These are phyloP conservation scores for Agrotis clavis DNA, from an alignment of 2,888 invertebrate species.

Conservation along the genomic window DNA sequence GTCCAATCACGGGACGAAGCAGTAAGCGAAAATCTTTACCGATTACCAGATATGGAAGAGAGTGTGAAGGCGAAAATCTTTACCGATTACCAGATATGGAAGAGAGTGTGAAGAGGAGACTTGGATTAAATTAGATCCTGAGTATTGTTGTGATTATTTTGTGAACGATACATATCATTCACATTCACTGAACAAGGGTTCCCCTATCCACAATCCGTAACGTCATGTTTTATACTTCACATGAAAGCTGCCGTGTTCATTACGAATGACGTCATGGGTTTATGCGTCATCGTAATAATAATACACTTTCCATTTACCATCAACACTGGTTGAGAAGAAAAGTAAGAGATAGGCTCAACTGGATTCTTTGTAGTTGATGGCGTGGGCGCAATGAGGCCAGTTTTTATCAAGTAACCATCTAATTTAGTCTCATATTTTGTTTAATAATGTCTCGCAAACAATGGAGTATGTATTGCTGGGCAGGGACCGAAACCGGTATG, in stretches of 20 bases:
- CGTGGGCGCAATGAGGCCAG: slow-evolving; percentile 72
- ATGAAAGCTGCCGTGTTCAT: slow-evolving; percentile 56
- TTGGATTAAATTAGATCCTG: slow-evolving; percentile 45
- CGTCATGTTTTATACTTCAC: slow-evolving; percentile 53
- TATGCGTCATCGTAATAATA: slow-evolving; percentile 64
- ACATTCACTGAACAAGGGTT: slow-evolving; percentile 46
- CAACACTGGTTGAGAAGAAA: slow-evolving; percentile 65
- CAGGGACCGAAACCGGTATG: too few relatives aligned
- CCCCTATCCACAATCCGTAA: slow-evolving; percentile 44
- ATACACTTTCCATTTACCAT: slow-evolving; percentile 69
- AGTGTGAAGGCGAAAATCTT: slow-evolving; percentile 83
- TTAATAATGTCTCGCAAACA: slow-evolving; percentile 73
- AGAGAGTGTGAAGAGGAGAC: slow-evolving; percentile 62
- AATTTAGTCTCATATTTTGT: slow-evolving; percentile 73
- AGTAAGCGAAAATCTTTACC: slow-evolving; percentile 87
- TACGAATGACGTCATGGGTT: slow-evolving; percentile 58
- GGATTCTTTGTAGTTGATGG: slow-evolving; percentile 66
- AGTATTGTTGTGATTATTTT: slow-evolving; percentile 27
- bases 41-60: slow-evolving; percentile 73
- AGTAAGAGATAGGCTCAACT: slow-evolving; percentile 66
- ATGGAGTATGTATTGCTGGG: slow-evolving; percentile 66
- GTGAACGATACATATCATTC: slow-evolving; percentile 46
- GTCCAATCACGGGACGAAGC: slow-evolving; percentile 78
- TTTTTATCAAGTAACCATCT: slow-evolving; percentile 72
- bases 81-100: slow-evolving; percentile 77